These are phyloP conservation scores for Chymomyza fuscimana DNA, from an alignment of 2,888 invertebrate species.

Conservation along the genomic window DNA sequence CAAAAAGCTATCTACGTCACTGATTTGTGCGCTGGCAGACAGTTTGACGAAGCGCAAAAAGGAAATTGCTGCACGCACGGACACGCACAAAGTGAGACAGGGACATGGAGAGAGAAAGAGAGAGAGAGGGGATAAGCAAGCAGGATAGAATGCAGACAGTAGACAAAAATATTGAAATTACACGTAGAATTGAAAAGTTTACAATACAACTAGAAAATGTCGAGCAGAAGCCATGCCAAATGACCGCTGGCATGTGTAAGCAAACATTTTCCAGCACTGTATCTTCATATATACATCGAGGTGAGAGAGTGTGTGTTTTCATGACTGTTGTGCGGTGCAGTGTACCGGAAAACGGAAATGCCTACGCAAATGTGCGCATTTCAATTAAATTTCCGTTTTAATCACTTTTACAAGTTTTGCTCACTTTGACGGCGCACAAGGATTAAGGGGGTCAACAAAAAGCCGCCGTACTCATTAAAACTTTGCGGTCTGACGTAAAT, in stretches of 20 bases:
- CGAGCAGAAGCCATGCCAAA: conserved; percentile 13
- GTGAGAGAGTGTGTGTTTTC: conserved; percentile 31
- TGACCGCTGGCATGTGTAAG: conserved; percentile 32
- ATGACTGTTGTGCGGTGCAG: conserved; percentile 8
- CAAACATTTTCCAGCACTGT: conserved; percentile 30
- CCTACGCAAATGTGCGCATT: conserved; percentile 71
- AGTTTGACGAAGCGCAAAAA: conserved; percentile 45
- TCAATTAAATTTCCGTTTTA: conserved; percentile 76
- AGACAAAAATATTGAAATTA: conserved; percentile 43
- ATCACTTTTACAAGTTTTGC: conserved; percentile 64
- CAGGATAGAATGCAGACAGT: background rate
- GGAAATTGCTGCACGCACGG: conserved; percentile 70
- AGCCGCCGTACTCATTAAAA: conserved; percentile 29
- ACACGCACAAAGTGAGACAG: conserved; percentile 14
- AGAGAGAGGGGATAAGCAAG: background rate
- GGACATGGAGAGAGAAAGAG: background rate
- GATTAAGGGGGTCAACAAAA: conserved; percentile 5
- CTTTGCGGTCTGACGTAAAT: conserved; percentile 6
- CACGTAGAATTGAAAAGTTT: conserved; percentile 34
- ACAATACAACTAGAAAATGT: background rate
- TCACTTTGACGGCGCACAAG: conserved; percentile 1
- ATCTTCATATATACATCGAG: conserved; percentile 16
- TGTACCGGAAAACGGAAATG: conserved; percentile 60
- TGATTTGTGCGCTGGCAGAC: background rate
- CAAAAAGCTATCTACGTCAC: background rate